Evolutionary conservation across 2,888 invertebrate genomes (phyloP).

Genomic region (Drosophila pseudotalamancana): DNA sequence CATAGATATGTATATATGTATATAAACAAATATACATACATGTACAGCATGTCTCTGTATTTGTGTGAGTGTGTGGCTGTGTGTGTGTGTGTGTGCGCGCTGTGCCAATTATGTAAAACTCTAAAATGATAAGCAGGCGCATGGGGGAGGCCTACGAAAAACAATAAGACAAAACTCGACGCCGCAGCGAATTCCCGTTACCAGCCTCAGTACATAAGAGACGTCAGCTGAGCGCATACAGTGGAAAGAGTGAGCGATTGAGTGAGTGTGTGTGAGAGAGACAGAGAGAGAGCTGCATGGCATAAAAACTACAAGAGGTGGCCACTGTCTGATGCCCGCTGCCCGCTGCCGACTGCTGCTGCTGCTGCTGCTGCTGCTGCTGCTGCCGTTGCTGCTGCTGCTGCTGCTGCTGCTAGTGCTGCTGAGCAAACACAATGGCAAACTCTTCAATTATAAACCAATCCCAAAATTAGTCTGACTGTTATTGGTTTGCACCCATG

Average conservation of each 20-base stretch:
- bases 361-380: neutral
- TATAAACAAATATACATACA: slow-evolving; percentile 2
- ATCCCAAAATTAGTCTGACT: slow-evolving; percentile 82
- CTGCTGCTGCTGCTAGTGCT: too few relatives aligned
- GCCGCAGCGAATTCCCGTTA: slow-evolving; percentile 16
- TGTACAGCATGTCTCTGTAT: neutral
- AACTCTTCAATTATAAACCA: slow-evolving; percentile 83
- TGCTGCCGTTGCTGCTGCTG: neutral
- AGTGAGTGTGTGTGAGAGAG: neutral
- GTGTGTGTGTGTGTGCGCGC: slow-evolving; percentile 12
- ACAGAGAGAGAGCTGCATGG: slow-evolving; percentile 1
- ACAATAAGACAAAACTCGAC: slow-evolving; percentile 63
- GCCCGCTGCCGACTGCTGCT: slow-evolving; percentile 1
- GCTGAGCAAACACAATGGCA: slow-evolving; percentile 70
- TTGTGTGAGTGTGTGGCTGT: too few relatives aligned
- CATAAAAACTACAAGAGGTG: slow-evolving; percentile 47
- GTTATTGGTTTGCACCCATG: slow-evolving; percentile 82
- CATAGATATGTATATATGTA: slow-evolving; percentile 18
- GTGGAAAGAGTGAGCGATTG: neutral
- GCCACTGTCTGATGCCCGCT: slow-evolving; percentile 39
- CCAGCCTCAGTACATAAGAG: slow-evolving; percentile 44
- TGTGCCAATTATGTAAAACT: slow-evolving; percentile 74
- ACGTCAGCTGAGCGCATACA: neutral
- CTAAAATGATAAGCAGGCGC: slow-evolving; percentile 72
- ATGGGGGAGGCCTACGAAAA: slow-evolving; percentile 64